Base-by-base conservation (phyloP, 1,140 invertebrate species). In the Eufriesea mexicana region DNA sequence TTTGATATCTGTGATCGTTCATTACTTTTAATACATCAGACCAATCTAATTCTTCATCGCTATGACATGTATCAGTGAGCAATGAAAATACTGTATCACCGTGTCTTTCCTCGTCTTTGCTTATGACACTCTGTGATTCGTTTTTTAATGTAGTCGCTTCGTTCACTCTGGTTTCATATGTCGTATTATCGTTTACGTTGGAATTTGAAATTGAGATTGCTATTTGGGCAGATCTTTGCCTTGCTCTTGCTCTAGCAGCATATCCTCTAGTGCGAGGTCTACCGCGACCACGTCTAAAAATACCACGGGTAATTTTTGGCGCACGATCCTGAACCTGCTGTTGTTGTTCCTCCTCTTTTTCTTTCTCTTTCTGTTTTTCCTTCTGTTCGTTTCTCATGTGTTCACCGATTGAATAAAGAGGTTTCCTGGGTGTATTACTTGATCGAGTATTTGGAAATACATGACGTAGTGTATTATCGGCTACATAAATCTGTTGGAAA, bases 401-500 rank as follows among this genome's bases (percentile, higher is more conserved):
- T 28, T 68, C 74, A 23, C 80, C 35, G 2, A 86, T 71, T 6
- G 80, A 74, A 54, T 78, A 62, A 28, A 79, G 28, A 57, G 79
- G 72, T 5, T 76, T 86, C 16, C 23, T 79, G 2, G 62, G 59
- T 25, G n/a, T 5, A 23, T 14, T 42, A 14, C 57, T 86, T 0
- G 54, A 47, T 35, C 62, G 64, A 9, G 71, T 49, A 25, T 79
- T 83, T n/a, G 79, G 74, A 72, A 87, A 85, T 12, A 87, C 84
- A 42, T 82, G 78, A 8, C 86, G 79, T 61, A 87, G 55, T 5
- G 79, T 79, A 67, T 85, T 87, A 6, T 87, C 86, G 0, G 86
- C 86, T 35, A 78, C 71, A 10, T 87, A 87, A 54, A 87, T 87
- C 72, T 87, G 86, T 68, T 87, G 86, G 49, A 87, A 87, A 67